These are phyloP conservation scores for Dipus sagitta DNA, from an alignment of 2,797 vertebrate genomes.

Conservation along the genomic window DNA sequence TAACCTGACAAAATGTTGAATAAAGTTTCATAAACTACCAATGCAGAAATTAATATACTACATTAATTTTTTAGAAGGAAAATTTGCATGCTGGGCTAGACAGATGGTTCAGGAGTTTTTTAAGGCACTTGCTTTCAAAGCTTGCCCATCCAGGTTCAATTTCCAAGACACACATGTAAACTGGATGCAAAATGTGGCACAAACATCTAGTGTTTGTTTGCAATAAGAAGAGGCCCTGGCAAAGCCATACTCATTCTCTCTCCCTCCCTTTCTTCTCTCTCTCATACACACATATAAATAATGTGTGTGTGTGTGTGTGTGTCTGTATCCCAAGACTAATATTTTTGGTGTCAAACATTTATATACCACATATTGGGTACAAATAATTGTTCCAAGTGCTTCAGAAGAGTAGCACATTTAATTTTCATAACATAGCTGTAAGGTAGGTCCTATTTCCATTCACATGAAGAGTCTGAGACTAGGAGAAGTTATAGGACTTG, in stretches of 20 bases:
- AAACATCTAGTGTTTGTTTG: too few relatives aligned
- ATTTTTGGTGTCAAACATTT: background rate
- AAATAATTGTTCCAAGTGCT: background rate
- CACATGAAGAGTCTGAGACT: background rate
- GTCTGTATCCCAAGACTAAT: background rate
- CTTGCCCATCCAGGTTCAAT: too few relatives aligned
- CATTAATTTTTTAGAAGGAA: background rate
- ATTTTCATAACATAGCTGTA: background rate
- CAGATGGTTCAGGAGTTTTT: too few relatives aligned
- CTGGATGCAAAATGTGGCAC: too few relatives aligned
- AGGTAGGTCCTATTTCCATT: background rate
- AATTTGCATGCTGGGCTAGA: background rate
- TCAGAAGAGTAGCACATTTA: conserved; percentile 23
- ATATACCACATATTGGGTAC: background rate
- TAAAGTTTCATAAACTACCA: background rate
- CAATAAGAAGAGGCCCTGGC: too few relatives aligned
- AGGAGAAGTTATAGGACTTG: conserved; percentile 31
- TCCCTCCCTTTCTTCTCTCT: too few relatives aligned
- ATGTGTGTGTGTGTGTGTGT: too few relatives aligned
- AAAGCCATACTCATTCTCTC: too few relatives aligned
- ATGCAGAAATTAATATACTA: conserved; percentile 5
- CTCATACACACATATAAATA: too few relatives aligned
- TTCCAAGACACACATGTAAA: too few relatives aligned
- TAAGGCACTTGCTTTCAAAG: too few relatives aligned
- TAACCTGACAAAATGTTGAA: conserved; percentile 47